These are phyloP conservation scores for Drosophila nigromelanica DNA, from an alignment of 1,140 invertebrate genomes.

Conservation along the genomic window DNA sequence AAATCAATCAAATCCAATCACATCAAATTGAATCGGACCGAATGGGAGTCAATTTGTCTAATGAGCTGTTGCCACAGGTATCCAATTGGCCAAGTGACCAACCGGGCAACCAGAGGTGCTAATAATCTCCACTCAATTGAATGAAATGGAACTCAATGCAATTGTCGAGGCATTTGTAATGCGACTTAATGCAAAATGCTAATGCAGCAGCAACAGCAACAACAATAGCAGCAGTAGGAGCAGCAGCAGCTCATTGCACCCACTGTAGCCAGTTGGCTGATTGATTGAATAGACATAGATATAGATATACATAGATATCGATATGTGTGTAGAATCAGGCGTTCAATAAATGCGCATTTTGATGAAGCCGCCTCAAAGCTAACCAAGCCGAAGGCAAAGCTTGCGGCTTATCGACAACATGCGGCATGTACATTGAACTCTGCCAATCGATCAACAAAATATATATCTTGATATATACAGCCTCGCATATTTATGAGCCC, in stretches of 20 bases:
- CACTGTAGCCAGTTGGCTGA: conserved; percentile 35
- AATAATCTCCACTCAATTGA: conserved; percentile 66
- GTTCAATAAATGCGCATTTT: conserved; percentile 69
- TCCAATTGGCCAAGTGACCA: conserved; percentile 26
- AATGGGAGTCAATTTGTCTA: conserved; percentile 72
- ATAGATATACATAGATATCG: conserved; percentile 33
- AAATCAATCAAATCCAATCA: conserved; percentile 75
- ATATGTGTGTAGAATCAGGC: conserved; percentile 17
- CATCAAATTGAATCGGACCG: conserved; percentile 14
- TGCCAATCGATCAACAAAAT: conserved; percentile 45
- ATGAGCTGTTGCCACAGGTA: conserved; percentile 78
- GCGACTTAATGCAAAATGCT: conserved; percentile 69
- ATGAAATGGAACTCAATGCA: conserved; percentile 50
- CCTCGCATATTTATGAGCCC: conserved; percentile 59
- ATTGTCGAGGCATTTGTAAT: conserved; percentile 63
- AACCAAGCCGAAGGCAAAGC: conserved; percentile 27
- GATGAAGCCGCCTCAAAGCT: conserved; percentile 52
- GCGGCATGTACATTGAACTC: conserved; percentile 71
- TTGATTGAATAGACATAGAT: conserved; percentile 53
- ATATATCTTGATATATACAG: conserved; percentile 1
- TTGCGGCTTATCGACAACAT: conserved; percentile 53
- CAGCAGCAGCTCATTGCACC: conserved; percentile 54
- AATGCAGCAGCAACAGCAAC: conserved; percentile 25
- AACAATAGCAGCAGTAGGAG: not conserved
- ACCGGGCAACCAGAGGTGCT: conserved; percentile 59